These are phyloP conservation scores for Acanthopleura granulata DNA, from an alignment of 2,888 invertebrate species.

Conservation along the genomic window DNA sequence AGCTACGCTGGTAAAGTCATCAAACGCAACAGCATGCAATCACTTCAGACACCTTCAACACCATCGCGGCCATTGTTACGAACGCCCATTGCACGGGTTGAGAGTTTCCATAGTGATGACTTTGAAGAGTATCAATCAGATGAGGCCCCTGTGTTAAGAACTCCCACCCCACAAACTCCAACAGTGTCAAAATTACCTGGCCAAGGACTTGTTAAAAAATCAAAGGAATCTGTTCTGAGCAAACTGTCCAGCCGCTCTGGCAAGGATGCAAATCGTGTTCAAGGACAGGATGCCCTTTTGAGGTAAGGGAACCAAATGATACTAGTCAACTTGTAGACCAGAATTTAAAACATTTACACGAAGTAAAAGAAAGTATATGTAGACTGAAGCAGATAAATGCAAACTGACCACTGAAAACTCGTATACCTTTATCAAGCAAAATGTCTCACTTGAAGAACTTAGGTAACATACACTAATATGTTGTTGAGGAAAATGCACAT, in stretches of 20 bases:
- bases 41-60: neutral
- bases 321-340: no score
- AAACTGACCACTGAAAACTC: no score
- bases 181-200: slow-evolving; percentile 11
- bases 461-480: no score
- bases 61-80: neutral
- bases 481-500: no score
- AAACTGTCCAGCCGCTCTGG: neutral
- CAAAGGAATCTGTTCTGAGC: slow-evolving; percentile 30
- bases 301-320: neutral
- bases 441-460: no score
- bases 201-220: slow-evolving; percentile 33
- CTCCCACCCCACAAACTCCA: slow-evolving; percentile 22
- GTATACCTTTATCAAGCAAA: no score
- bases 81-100: slow-evolving; percentile 61
- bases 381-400: no score
- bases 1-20: neutral
- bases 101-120: slow-evolving; percentile 64
- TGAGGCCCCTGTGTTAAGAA: neutral
- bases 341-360: no score
- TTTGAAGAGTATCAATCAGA: slow-evolving; percentile 40
- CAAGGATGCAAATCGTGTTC: neutral
- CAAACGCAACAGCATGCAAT: neutral
- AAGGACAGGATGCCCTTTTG: neutral
- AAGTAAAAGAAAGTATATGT: no score